Conservation (phyloP, 2,797 vertebrate genomes). For the Lagodon rhomboides region DNA sequence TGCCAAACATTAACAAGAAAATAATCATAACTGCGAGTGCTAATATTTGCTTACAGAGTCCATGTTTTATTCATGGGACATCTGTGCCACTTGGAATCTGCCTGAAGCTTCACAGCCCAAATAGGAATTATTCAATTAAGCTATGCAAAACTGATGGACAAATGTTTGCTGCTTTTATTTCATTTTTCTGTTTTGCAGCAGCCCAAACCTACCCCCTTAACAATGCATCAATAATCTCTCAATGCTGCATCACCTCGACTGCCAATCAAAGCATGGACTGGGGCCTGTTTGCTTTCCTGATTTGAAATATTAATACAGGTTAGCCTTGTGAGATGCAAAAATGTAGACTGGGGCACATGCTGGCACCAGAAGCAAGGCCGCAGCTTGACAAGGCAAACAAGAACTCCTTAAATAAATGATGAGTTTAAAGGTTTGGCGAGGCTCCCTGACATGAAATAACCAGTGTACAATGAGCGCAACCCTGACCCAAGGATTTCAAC, state of each 20-base stretch:
- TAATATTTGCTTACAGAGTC: constrained; percentile 69
- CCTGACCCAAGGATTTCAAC: constrained; percentile 66
- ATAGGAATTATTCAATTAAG: constrained; percentile 77
- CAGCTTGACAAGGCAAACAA: constrained; percentile 87
- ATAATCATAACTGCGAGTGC: constrained; percentile 67
- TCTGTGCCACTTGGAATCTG: constrained; percentile 74
- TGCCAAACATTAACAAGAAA: constrained; percentile 69
- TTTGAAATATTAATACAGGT: constrained; percentile 88
- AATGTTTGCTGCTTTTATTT: constrained; percentile 66
- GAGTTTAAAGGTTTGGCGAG: constrained; percentile 81
- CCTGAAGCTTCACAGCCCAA: constrained; percentile 62
- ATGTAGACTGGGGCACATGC: constrained; percentile 79
- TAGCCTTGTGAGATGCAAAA: constrained; percentile 88
- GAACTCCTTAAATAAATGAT: constrained; percentile 85
- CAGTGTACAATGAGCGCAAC: constrained; percentile 57
- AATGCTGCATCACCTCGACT: constrained; percentile 74
- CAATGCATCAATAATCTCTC: constrained; percentile 77
- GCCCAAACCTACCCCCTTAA: constrained; percentile 52
- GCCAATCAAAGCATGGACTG: constrained; percentile 75
- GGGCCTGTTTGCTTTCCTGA: constrained; percentile 75
- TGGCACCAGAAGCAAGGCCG: constrained; percentile 85
- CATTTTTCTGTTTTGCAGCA: constrained; percentile 49
- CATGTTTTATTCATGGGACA: constrained; percentile 82
- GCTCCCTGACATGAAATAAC: constrained; percentile 76
- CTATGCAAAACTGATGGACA: constrained; percentile 67